These are phyloP conservation scores for Cyphomyrus plagiostoma DNA, from an alignment of 2,113 vertebrate genomes.

Conservation along the genomic window DNA sequence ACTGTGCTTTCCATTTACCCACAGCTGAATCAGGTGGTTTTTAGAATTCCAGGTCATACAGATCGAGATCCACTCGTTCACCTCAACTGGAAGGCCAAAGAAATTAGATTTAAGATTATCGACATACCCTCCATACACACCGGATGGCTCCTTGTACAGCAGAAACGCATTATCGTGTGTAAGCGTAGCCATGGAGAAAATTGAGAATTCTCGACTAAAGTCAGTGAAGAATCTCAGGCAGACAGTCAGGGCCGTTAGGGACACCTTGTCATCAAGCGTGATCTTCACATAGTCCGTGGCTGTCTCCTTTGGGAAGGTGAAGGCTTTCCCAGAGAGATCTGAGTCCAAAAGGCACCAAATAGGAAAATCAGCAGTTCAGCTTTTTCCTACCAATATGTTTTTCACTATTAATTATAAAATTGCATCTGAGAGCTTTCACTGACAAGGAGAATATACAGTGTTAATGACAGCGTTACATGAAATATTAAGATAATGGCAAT, in stretches of 20 bases:
- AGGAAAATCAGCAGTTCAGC: neutral
- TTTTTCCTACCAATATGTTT: neutral
- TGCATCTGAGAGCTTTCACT: neutral
- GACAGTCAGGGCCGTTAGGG: conserved; percentile 16
- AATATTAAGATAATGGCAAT: neutral
- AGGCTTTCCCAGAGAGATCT: conserved; percentile 40
- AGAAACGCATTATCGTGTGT: conserved; percentile 11
- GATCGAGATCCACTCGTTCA: conserved; percentile 35
- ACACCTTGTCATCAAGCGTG: neutral
- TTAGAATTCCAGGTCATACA: conserved; percentile 37
- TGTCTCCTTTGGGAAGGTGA: conserved; percentile 32
- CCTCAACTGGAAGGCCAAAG: neutral
- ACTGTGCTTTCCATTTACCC: conserved; percentile 36
- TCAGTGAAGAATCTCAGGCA: conserved; percentile 40
- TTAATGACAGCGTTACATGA: neutral
- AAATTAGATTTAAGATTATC: neutral
- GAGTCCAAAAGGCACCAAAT: neutral
- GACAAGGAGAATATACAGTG: neutral
- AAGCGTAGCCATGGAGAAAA: conserved; percentile 34
- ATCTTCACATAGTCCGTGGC: conserved; percentile 28
- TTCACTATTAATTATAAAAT: neutral
- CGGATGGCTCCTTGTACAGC: conserved; percentile 13
- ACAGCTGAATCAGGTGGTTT: conserved; percentile 36
- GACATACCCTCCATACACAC: neutral
- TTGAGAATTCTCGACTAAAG: conserved; percentile 12